Evolutionary conservation across 1,140 invertebrate genomes (phyloP).

Genomic region (Meloidogyne floridensis): DNA sequence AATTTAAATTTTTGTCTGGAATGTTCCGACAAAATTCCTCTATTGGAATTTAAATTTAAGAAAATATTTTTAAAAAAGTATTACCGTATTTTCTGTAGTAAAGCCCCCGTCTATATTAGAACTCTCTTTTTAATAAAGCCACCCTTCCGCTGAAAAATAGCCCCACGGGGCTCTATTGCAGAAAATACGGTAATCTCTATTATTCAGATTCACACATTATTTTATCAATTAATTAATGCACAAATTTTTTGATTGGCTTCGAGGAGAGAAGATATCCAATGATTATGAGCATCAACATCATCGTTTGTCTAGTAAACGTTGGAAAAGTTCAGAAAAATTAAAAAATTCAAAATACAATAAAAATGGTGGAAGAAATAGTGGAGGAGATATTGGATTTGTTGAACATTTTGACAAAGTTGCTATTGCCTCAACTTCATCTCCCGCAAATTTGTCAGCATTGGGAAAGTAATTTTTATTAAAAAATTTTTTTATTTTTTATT

Average conservation of each 20-base stretch:
- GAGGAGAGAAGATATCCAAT: conserved; percentile 15
- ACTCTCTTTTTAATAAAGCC: too few species aligned
- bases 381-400: not conserved
- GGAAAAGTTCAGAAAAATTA: conserved; percentile 6
- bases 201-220: not conserved
- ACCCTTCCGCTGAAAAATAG: too few species aligned
- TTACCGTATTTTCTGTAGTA: too few species aligned
- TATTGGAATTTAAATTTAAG: too few species aligned
- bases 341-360: not conserved
- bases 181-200: not conserved
- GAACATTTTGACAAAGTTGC: not conserved
- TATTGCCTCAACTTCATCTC: not conserved
- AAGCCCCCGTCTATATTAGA: too few species aligned
- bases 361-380: not conserved
- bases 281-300: not conserved
- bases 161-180: too few species aligned
- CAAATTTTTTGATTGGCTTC: conserved; percentile 26
- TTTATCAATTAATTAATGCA: conserved; percentile 20
- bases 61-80: too few species aligned
- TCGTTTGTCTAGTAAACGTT: conserved; percentile 5
- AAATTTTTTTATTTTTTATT: not conserved
- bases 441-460: not conserved
- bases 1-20: too few species aligned
- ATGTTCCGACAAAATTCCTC: too few species aligned
- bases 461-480: not conserved